Percentiles rank a stretch among this genome's conserved stretches.
Conservation (phyloP, 2,797 vertebrate genomes). For the Oreochromis mossambicus region DNA sequence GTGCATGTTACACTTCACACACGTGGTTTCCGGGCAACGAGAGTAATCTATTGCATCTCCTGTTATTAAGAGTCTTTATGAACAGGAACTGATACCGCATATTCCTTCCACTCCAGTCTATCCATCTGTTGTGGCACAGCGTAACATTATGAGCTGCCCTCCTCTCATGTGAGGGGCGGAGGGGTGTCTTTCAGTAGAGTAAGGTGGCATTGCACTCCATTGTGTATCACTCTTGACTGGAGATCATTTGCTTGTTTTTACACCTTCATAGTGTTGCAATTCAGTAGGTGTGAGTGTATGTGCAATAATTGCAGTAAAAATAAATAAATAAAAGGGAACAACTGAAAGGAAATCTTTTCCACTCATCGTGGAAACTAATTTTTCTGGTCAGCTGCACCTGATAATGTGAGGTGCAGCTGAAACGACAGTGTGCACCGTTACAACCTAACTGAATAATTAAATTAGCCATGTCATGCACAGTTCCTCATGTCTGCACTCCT, state of each 20-base stretch:
- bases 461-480: constrained; percentile 34
- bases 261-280: not conserved
- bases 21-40: constrained; percentile 21
- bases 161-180: constrained; percentile 12
- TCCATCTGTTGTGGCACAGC: not conserved
- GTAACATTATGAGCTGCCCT: constrained; percentile 10
- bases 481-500: constrained; percentile 9
- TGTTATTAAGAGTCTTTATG: not conserved
- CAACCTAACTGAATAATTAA: constrained; percentile 41
- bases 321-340: not conserved
- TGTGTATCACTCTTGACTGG: not conserved
- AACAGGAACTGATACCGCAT: not conserved
- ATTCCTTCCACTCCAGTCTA: not conserved
- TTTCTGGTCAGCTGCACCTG: constrained; percentile 9
- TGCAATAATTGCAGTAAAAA: not conserved
- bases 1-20: not conserved
- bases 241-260: not conserved
- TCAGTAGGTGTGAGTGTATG: not conserved
- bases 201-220: not conserved
- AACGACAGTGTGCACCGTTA: constrained; percentile 20
- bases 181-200: constrained; percentile 9
- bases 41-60: constrained; percentile 6
- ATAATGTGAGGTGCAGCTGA: not conserved
- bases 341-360: not conserved
- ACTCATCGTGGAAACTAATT: not conserved